Evolutionary conservation across 2,113 vertebrate species (phyloP).

Genomic region (Gymnocephalus cernua): DNA sequence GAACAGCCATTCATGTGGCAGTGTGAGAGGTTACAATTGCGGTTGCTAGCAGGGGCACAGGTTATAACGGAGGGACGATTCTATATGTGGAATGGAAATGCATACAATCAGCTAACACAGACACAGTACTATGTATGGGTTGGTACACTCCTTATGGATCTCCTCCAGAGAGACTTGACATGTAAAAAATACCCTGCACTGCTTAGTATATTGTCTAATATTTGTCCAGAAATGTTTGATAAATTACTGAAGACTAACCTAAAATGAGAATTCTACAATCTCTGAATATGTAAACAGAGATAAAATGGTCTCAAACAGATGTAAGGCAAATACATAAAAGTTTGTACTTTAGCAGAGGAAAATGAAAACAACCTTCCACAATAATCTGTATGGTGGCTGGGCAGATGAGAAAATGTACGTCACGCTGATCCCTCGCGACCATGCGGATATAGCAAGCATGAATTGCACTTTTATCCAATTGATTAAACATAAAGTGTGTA

Average conservation of each 20-base stretch:
- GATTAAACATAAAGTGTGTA: no score
- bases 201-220: neutral
- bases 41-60: conserved; percentile 92
- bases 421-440: no score
- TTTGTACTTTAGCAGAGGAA: no score
- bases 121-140: neutral
- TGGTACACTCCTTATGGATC: neutral
- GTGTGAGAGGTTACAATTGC: conserved; percentile 94
- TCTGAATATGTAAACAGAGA: neutral
- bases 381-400: neutral
- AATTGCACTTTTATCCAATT: neutral
- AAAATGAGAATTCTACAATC: neutral
- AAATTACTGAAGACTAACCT: neutral
- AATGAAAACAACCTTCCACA: neutral
- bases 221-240: neutral
- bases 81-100: conserved; percentile 70
- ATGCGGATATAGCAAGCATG: neutral
- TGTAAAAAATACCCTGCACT: neutral
- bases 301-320: neutral
- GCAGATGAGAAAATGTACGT: neutral
- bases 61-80: conserved; percentile 98
- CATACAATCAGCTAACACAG: neutral
- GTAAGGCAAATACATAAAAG: neutral
- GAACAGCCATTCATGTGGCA: conserved; percentile 91
- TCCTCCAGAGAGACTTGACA: no score